These are phyloP conservation scores for Neodiprion lecontei DNA, from an alignment of 1,140 invertebrate genomes.

Conservation along the genomic window DNA sequence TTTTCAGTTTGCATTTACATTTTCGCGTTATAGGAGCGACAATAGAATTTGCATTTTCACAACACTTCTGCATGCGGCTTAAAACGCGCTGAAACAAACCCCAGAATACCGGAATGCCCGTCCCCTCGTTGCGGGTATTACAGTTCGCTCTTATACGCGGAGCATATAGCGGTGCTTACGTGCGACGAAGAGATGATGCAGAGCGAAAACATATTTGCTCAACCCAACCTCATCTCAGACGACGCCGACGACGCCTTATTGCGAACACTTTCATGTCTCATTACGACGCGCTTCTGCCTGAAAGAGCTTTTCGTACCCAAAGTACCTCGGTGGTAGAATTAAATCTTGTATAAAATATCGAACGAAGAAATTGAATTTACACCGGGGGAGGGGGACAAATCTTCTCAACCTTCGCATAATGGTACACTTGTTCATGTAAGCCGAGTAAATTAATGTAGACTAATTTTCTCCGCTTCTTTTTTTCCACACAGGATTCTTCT, in stretches of 20 bases:
- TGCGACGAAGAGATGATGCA: slow-evolving; percentile 1
- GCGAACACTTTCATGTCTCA: slow-evolving; percentile 4
- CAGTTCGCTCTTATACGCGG: background rate
- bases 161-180: background rate
- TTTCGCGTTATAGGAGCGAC: background rate
- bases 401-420: too few relatives aligned
- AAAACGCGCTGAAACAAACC: background rate
- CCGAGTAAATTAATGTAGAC: too few relatives aligned
- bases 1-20: slow-evolving; percentile 3
- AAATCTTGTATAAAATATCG: background rate
- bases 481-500: too few relatives aligned
- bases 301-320: background rate
- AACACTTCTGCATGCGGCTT: background rate
- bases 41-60: background rate
- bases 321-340: background rate
- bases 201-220: slow-evolving; percentile 5
- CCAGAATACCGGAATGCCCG: background rate
- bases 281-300: background rate
- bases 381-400: too few relatives aligned
- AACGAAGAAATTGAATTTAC: background rate
- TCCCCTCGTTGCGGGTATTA: too few relatives aligned
- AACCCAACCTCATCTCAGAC: background rate
- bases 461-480: too few relatives aligned
- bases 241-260: background rate
- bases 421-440: too few relatives aligned